phyloP scores from a whole-genome alignment of 2,797 vertebrate genomes.

The Rhinatrema bivittatum region DNA sequence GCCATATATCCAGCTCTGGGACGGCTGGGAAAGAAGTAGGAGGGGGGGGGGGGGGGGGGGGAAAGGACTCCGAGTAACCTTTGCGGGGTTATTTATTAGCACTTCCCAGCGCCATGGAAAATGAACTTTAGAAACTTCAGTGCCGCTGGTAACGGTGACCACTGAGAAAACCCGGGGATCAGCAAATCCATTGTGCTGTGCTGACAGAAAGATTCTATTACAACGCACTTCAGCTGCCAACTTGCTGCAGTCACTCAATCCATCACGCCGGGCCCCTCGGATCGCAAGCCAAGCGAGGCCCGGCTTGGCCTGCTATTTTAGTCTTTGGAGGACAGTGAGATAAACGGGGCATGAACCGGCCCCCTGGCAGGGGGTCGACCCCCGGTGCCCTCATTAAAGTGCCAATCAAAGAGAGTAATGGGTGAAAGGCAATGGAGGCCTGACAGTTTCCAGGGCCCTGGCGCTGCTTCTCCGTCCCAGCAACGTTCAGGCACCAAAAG shows the following conservation, averaged over 20 bases:
- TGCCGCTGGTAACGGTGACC: background rate
- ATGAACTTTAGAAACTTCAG: conserved; percentile 23
- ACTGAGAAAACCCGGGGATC: conserved; percentile 26
- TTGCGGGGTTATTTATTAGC: conserved; percentile 23
- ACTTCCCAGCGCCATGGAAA: conserved; percentile 24
- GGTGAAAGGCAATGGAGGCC: conserved; percentile 42
- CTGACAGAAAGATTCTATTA: conserved; percentile 56
- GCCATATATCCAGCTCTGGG: conserved; percentile 8
- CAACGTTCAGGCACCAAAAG: conserved; percentile 20
- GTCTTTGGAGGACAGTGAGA: conserved; percentile 73
- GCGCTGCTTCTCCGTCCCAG: background rate
- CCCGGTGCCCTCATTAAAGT: conserved; percentile 87
- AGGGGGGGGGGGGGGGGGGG: too few relatives aligned
- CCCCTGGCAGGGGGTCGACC: conserved; percentile 81
- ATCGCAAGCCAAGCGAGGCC: conserved; percentile 55
- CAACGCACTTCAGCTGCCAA: conserved; percentile 67
- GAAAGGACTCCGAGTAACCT: conserved; percentile 10
- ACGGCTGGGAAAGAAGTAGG: too few relatives aligned
- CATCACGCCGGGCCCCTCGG: conserved; percentile 71
- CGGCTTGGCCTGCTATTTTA: conserved; percentile 64
- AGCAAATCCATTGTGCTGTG: conserved; percentile 50
- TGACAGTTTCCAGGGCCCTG: conserved; percentile 6
- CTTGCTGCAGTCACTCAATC: conserved; percentile 64
- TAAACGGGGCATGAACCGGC: conserved; percentile 82
- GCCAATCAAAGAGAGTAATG: conserved; percentile 93